phyloP scores from a whole-genome alignment of 2,888 invertebrate species.

The Timema cristinae region DNA sequence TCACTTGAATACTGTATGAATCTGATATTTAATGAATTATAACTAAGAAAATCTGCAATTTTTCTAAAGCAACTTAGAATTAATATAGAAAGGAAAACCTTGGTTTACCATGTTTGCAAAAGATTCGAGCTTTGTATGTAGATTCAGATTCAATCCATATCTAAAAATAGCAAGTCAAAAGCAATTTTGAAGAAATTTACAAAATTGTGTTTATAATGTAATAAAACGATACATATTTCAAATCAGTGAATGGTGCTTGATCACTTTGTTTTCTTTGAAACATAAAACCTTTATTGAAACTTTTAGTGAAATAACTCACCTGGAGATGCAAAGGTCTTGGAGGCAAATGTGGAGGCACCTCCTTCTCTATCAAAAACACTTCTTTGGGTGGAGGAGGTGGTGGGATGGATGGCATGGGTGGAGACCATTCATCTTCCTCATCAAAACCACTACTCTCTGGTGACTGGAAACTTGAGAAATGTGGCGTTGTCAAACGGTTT shows the following conservation, averaged over 20 bases:
- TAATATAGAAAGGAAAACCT: too few relatives aligned
- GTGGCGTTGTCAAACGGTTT: too few relatives aligned
- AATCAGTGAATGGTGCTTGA: background rate
- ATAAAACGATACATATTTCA: background rate
- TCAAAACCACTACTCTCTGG: slow-evolving; percentile 3
- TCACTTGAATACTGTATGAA: too few relatives aligned
- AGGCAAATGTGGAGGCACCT: slow-evolving; percentile 35
- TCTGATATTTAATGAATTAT: too few relatives aligned
- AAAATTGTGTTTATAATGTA: too few relatives aligned
- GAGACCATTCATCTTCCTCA: slow-evolving; percentile 46
- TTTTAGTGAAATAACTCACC: background rate
- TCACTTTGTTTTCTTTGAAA: background rate
- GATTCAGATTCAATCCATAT: too few relatives aligned
- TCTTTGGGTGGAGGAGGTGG: slow-evolving; percentile 63
- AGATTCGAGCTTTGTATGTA: too few relatives aligned
- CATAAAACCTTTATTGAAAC: background rate
- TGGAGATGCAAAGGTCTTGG: slow-evolving; percentile 30
- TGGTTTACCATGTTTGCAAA: too few relatives aligned
- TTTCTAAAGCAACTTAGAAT: too few relatives aligned
- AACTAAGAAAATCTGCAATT: too few relatives aligned
- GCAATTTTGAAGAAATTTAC: too few relatives aligned
- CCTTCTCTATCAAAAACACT: slow-evolving; percentile 38
- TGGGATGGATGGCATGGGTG: slow-evolving; percentile 75
- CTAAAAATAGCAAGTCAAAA: too few relatives aligned
- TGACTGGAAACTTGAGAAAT: background rate